A percentile compares a stretch with the other conserved stretches of the same genome.
Evolutionary conservation across 2,113 vertebrate genomes (phyloP).

Genomic region (Poeciliopsis prolifica): DNA sequence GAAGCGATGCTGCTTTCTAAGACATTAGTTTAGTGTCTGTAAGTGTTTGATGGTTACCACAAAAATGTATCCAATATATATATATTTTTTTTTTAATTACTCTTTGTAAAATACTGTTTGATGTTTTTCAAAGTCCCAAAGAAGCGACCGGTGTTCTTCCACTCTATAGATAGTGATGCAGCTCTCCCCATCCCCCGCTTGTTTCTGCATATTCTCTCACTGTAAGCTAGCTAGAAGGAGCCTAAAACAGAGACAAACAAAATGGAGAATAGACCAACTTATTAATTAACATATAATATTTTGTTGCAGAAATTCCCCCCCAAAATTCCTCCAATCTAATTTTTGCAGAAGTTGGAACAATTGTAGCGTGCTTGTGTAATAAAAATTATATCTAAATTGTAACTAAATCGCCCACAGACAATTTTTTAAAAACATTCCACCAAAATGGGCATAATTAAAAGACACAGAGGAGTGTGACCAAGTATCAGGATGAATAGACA

Average conservation of each 20-base stretch:
- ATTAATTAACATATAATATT: no score
- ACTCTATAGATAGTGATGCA: background rate
- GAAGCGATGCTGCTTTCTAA: conserved; percentile 16
- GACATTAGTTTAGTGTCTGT: background rate
- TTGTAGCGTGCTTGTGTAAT: background rate
- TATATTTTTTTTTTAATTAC: no score
- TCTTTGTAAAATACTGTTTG: no score
- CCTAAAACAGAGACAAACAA: background rate
- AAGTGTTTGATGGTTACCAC: background rate
- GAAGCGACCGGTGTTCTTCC: background rate
- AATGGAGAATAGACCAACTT: background rate
- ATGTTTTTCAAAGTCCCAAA: background rate
- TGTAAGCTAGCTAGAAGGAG: background rate
- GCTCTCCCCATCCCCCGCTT: background rate
- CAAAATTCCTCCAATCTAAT: background rate
- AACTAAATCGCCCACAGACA: no score
- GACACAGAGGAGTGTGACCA: no score
- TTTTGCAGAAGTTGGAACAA: background rate
- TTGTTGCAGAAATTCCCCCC: background rate
- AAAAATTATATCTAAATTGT: background rate
- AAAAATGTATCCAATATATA: background rate
- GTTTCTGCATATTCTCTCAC: background rate
- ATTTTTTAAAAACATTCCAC: no score
- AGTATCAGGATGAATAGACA: no score
- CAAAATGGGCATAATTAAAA: no score